phyloP scores from a whole-genome alignment of 1,140 invertebrate genomes.

The Venturia canescens region DNA sequence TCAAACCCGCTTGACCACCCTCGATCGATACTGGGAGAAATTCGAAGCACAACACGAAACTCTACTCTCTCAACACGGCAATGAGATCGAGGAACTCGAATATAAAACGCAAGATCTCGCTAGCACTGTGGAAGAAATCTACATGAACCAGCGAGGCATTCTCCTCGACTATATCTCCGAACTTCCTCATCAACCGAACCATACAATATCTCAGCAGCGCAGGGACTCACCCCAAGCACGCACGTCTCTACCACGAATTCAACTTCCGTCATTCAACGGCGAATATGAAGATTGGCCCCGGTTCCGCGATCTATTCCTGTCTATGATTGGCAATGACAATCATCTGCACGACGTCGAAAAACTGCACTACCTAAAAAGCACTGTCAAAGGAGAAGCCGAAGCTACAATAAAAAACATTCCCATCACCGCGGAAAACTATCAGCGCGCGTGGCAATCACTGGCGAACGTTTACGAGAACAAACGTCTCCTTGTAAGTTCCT shows the following conservation, averaged over 20 bases:
- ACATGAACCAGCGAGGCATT: neutral
- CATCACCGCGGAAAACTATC: slow-evolving; percentile 5
- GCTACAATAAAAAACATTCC: neutral
- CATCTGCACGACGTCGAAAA: neutral
- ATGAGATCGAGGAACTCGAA: neutral
- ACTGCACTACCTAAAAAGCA: slow-evolving; percentile 40
- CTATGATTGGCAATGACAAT: too few relatives aligned
- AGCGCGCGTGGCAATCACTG: neutral
- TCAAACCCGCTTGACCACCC: neutral
- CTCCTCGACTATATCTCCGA: neutral
- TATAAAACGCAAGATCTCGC: too few relatives aligned
- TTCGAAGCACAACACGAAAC: neutral
- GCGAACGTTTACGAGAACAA: neutral
- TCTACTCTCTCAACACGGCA: neutral
- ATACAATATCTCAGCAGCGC: neutral
- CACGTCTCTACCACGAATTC: neutral
- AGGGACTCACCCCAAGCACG: too few relatives aligned
- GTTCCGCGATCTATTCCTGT: too few relatives aligned
- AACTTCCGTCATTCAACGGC: too few relatives aligned
- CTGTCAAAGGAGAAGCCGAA: neutral
- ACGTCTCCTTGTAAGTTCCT: neutral
- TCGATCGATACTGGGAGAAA: neutral
- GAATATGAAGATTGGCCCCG: too few relatives aligned
- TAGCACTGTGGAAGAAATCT: neutral
- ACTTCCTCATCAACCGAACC: neutral